A percentile compares a stretch with the other conserved stretches of the same genome.
phyloP scores from a whole-genome alignment of 2,797 vertebrate species.

The Simalia tracyae region DNA sequence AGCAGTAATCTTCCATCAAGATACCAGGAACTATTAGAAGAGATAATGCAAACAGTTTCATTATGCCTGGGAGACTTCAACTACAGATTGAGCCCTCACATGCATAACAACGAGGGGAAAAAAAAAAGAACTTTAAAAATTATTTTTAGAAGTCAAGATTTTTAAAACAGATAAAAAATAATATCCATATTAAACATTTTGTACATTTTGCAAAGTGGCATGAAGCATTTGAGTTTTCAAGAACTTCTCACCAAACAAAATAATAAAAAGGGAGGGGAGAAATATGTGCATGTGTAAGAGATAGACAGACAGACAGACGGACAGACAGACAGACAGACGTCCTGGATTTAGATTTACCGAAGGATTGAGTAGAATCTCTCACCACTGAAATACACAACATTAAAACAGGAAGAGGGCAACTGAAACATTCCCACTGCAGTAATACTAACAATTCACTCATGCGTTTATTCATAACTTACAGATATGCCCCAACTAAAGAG shows the following conservation, averaged over 20 bases:
- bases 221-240: neutral
- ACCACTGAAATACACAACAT: neutral
- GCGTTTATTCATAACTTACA: neutral
- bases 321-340: neutral
- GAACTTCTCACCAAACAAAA: neutral
- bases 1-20: slow-evolving; percentile 83
- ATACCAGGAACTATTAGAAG: slow-evolving; percentile 82
- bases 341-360: no score
- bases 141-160: neutral
- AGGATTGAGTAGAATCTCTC: no score
- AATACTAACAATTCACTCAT: neutral
- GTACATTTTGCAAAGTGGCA: neutral
- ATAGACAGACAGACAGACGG: neutral
- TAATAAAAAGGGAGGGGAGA: neutral
- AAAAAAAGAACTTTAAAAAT: slow-evolving; percentile 21
- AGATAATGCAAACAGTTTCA: slow-evolving; percentile 8
- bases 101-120: slow-evolving; percentile 5
- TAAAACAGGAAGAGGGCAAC: neutral
- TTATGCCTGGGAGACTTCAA: neutral
- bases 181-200: neutral
- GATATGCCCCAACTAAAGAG: neutral
- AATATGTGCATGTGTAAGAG: neutral
- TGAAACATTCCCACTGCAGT: neutral
- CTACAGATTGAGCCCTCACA: neutral
- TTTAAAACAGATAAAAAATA: neutral